phyloP scores from a whole-genome alignment of 2,888 invertebrate genomes.

The Epinotia nisella region DNA sequence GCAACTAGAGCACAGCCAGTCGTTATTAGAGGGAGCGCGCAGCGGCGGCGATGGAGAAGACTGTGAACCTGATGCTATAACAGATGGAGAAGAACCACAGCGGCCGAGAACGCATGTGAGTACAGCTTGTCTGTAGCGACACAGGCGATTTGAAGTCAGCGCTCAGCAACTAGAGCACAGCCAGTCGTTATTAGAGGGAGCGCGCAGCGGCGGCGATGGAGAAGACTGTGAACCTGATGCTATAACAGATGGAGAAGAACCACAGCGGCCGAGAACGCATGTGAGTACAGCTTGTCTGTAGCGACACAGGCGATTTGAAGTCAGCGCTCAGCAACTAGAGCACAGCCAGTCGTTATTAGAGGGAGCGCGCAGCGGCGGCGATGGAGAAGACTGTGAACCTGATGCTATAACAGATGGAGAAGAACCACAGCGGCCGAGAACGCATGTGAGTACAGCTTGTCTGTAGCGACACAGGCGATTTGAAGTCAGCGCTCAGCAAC shows the following conservation, averaged over 20 bases:
- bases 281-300: too few relatives aligned
- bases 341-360: constrained; percentile 56
- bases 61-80: constrained; percentile 47
- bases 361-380: constrained; percentile 63
- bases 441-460: not conserved
- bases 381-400: constrained; percentile 59
- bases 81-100: constrained; percentile 39
- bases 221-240: constrained; percentile 51
- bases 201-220: constrained; percentile 64
- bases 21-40: constrained; percentile 60
- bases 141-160: too few relatives aligned
- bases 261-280: not conserved
- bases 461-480: too few relatives aligned
- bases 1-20: constrained; percentile 50
- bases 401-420: constrained; percentile 44
- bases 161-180: too few relatives aligned
- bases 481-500: too few relatives aligned
- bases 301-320: too few relatives aligned
- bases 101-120: constrained; percentile 8
- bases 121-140: too few relatives aligned
- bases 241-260: too few relatives aligned
- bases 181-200: constrained; percentile 58
- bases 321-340: too few relatives aligned
- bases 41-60: constrained; percentile 67
- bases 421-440: constrained; percentile 28